phyloP scores from a whole-genome alignment of 2,113 vertebrate species.

The Colius striatus region DNA sequence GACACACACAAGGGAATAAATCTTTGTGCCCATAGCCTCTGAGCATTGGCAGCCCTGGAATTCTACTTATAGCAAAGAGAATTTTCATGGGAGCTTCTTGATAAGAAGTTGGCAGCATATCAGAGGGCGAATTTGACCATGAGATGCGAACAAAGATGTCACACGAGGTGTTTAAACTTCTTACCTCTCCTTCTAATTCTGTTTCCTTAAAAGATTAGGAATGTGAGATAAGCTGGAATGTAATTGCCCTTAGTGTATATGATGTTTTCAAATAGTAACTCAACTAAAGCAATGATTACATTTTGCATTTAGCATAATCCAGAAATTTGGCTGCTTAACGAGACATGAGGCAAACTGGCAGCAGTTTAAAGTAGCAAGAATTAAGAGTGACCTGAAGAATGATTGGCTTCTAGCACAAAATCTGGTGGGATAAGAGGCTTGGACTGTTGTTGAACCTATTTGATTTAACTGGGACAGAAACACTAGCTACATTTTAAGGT shows the following conservation, averaged over 20 bases:
- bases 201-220: background rate
- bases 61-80: background rate
- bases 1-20: background rate
- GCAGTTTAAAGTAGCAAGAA: background rate
- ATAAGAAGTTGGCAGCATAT: conserved; percentile 13
- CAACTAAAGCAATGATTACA: background rate
- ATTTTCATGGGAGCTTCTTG: background rate
- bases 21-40: background rate
- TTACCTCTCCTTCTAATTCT: background rate
- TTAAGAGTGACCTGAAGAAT: background rate
- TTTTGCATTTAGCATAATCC: background rate
- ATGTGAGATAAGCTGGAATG: background rate
- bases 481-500: background rate
- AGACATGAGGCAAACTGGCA: background rate
- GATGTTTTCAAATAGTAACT: background rate
- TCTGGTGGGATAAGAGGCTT: background rate
- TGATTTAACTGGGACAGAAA: background rate
- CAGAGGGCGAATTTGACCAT: background rate
- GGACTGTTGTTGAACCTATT: background rate
- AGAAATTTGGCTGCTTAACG: background rate
- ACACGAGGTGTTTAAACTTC: background rate
- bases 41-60: background rate
- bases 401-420: background rate
- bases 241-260: background rate
- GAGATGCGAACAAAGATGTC: background rate